Evolutionary conservation across 2,797 vertebrate genomes (phyloP), one percentile per base, ranked within the genome.

Genomic region (Scomberomorus guttatus): DNA sequence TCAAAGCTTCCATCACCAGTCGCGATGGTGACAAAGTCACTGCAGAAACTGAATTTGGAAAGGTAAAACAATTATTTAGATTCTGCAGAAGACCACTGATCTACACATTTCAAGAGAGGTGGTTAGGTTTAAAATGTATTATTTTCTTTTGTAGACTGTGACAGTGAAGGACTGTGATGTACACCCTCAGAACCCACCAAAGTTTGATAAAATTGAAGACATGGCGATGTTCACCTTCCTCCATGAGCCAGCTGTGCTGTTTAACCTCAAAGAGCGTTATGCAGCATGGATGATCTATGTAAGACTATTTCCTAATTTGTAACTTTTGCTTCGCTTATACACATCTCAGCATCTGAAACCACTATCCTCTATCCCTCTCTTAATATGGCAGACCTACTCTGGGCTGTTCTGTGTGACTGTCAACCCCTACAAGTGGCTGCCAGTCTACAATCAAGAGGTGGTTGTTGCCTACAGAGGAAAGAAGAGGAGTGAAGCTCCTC

Each of bases 141-240:
- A 17, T 65, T 12, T 75, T 12, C 48, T 63, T 50, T 68, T 72
- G 18, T 85, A 97, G 96, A 96, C 95, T 0, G 94, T 96, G 48
- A 96, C 94, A 0, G 95, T 97, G 60, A 98, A 96, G 86, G 96
- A 97, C 17, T 93, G 90, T 2, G 95, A 95, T 24, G 58, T 97
- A 9, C 95, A 96, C 83, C 96, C 96, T 84, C 96, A 96, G 85
- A 97, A 97, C 77, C 96, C 96, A 0, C 97, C 97, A 70, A 98
- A 98, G 91, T 97, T 96, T 8, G 97, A 98, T 94, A 97, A 96
- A 94, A 97, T 97, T 14, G 97, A 98, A 86, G 97, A 98, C 94
- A 97, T 98, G 97, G 97, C 96, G 56, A 97, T 97, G 96, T 90
- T 97, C 87, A 97, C 96, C 88, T 96, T 96, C 86, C 93, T 97